A percentile compares a stretch with the other conserved stretches of the same genome.
phyloP scores from a whole-genome alignment of 1,140 invertebrate genomes.

The Mizuhopecten yessoensis region DNA sequence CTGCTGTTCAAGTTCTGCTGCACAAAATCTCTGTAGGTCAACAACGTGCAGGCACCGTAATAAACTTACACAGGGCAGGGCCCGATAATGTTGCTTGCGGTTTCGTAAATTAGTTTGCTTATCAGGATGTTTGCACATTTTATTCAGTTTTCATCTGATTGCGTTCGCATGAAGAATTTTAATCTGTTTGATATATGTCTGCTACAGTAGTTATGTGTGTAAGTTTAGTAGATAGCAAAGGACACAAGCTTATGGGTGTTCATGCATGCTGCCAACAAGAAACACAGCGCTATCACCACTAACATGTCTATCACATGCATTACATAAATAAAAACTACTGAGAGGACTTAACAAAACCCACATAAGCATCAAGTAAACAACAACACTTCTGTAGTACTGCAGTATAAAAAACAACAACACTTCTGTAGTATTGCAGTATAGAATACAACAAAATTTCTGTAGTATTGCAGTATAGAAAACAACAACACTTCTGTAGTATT shows the following conservation, averaged over 20 bases:
- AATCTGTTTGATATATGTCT: constrained; percentile 28
- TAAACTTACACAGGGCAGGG: constrained; percentile 22
- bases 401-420: too few species aligned
- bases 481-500: too few species aligned
- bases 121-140: constrained; percentile 23
- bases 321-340: neutral
- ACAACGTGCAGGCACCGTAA: constrained; percentile 30
- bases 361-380: neutral
- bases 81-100: neutral
- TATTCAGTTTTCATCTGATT: constrained; percentile 25
- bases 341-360: neutral
- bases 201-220: constrained; percentile 18
- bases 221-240: constrained; percentile 13
- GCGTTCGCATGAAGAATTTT: constrained; percentile 17
- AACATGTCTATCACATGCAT: neutral
- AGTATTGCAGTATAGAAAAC: too few species aligned
- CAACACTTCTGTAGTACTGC: too few species aligned
- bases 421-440: too few species aligned
- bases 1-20: neutral
- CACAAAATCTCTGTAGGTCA: neutral
- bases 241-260: constrained; percentile 22
- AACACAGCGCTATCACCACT: neutral
- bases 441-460: too few species aligned
- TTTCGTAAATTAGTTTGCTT: constrained; percentile 33
- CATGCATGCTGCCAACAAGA: neutral